phyloP scores from a whole-genome alignment of 2,888 invertebrate species.

The Gerris lacustris region DNA sequence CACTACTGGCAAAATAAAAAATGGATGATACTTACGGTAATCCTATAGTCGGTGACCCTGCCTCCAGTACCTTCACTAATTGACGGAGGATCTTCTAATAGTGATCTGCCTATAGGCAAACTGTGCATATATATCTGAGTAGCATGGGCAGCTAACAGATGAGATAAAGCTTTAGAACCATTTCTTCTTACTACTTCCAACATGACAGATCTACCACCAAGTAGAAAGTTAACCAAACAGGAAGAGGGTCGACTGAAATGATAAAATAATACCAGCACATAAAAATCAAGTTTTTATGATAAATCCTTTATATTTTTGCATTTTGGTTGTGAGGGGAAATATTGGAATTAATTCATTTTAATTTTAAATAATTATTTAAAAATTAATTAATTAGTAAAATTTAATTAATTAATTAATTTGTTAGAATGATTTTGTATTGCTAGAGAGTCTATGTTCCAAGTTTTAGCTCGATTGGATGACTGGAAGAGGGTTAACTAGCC shows the following conservation, averaged over 20 bases:
- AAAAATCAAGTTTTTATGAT: neutral
- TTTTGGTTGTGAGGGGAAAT: no score
- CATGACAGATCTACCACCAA: slow-evolving; percentile 84
- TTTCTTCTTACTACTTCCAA: slow-evolving; percentile 59
- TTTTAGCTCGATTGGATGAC: no score
- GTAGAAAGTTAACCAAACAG: slow-evolving; percentile 92
- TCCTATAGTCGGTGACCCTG: slow-evolving; percentile 81
- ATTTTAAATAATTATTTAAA: no score
- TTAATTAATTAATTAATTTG: no score
- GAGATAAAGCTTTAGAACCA: slow-evolving; percentile 71
- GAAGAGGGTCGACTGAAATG: slow-evolving; percentile 77
- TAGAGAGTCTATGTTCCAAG: no score
- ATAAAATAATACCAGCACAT: no score
- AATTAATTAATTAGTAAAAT: no score
- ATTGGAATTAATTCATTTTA: no score
- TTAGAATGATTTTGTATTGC: no score
- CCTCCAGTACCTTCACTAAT: slow-evolving; percentile 92
- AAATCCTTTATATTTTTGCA: neutral
- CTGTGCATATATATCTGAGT: slow-evolving; percentile 94
- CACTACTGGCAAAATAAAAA: no score
- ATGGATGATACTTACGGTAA: slow-evolving; percentile 37
- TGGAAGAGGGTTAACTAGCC: no score
- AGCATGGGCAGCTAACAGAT: slow-evolving; percentile 84
- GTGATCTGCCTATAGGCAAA: slow-evolving; percentile 66
- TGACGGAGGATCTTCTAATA: slow-evolving; percentile 88